Evolutionary conservation across 2,113 vertebrate species (phyloP), one percentile per base, ranked within the genome.

Genomic region (Terrapene triunguis): DNA sequence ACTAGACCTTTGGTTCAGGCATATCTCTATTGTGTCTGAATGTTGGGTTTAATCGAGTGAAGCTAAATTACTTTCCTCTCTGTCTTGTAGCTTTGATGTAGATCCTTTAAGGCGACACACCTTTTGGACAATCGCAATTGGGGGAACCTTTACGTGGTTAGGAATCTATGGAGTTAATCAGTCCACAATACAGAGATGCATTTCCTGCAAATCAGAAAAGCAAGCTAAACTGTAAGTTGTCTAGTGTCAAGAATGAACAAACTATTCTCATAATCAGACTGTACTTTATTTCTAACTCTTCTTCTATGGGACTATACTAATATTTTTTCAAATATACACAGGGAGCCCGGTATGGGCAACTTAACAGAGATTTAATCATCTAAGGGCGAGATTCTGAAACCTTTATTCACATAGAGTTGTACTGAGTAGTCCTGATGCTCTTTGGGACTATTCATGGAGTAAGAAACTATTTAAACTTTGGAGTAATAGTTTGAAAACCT

Each of bases 161-260:
- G 99, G 99, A 9, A 93, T 99, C 89, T 99, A 99, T 44, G 99
- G 98, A 81, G 99, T 99, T 38, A 99, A 99, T 91, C 99, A 99
- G 89, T 99, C 98, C 9, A 99, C 98, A 2, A 98, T 99, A 94
- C 99, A 99, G 96, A 97, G 98, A 84, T 99, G 98, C 57, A 99
- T 99, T 89, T 99, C 98, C 25, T 99, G 99, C 97, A 99, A 98
- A 95, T 98, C 98, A 1, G 98, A 99, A 97, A 98, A 96, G 57
- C 99, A 99, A 0, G 99, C 98, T 42, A 98, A 98, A 88, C 83
- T 98, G 99, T 99, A 96, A 99, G 99, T 98, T 91, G 55, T 59
- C 29, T n/a, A 35, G 35, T 32, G 51, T 87, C 29, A 27, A 44
- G 42, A 72, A 72, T 38, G 35, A 72, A 72, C 17, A 78, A 90